A percentile compares a stretch with the other conserved stretches of the same genome.
phyloP scores from a whole-genome alignment of 2,113 vertebrate species.

The Dasyornis broadbenti region DNA sequence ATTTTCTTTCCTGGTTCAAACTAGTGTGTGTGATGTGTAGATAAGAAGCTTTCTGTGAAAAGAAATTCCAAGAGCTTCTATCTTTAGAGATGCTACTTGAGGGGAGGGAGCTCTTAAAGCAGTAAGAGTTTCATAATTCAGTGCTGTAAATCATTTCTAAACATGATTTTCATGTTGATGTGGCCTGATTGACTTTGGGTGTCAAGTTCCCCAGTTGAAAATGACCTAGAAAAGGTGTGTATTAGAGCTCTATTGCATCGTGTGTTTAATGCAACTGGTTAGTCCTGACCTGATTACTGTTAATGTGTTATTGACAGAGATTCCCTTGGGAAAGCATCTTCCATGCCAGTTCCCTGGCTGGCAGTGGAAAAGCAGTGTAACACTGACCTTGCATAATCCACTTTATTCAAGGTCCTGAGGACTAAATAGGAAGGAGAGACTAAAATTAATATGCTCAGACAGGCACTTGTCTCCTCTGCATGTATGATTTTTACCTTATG shows the following conservation, averaged over 20 bases:
- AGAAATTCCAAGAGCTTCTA: neutral
- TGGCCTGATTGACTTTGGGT: neutral
- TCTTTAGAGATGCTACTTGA: neutral
- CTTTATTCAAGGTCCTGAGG: neutral
- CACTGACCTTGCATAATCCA: neutral
- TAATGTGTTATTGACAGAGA: neutral
- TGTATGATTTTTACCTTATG: neutral
- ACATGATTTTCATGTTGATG: neutral
- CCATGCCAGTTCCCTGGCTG: neutral
- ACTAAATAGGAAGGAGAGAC: neutral
- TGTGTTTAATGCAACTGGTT: neutral
- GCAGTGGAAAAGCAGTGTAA: neutral
- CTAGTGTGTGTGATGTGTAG: neutral
- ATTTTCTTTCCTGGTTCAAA: slow-evolving; percentile 18
- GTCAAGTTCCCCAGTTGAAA: neutral
- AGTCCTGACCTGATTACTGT: neutral
- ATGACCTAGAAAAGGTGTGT: neutral
- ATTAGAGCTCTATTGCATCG: neutral
- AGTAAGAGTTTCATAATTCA: neutral
- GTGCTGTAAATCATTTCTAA: neutral
- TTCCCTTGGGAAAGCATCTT: neutral
- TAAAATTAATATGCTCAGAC: neutral
- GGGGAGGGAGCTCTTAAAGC: neutral
- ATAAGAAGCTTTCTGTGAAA: slow-evolving; percentile 23
- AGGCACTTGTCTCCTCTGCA: neutral